Evolutionary conservation across 2,797 vertebrate genomes (phyloP).

Genomic region (Odontamblyopus rebecca): DNA sequence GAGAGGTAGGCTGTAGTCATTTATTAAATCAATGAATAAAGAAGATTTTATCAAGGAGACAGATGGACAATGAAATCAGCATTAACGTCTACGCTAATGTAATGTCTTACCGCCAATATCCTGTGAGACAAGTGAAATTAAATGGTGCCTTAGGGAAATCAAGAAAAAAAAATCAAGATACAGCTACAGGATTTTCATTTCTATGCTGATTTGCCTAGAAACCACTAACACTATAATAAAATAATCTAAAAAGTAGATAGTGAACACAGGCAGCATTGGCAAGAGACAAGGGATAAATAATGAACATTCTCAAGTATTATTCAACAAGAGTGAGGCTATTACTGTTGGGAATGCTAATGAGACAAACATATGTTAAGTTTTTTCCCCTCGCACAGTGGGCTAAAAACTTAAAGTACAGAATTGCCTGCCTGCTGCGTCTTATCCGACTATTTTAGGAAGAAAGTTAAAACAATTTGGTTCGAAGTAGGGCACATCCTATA

Average conservation of each 20-base stretch:
- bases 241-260: background rate
- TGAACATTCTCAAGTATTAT: background rate
- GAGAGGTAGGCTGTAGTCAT: background rate
- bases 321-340: background rate
- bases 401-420: background rate
- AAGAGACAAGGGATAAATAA: background rate
- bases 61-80: conserved; percentile 25
- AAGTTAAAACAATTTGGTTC: background rate
- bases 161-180: conserved; percentile 16
- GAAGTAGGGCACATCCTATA: background rate
- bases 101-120: conserved; percentile 18
- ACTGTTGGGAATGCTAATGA: conserved; percentile 11
- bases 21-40: conserved; percentile 22
- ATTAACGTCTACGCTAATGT: conserved; percentile 20
- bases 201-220: background rate
- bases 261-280: background rate
- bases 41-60: conserved; percentile 6
- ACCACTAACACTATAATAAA: background rate
- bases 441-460: conserved; percentile 5
- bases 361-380: conserved; percentile 16
- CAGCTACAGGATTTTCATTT: conserved; percentile 7
- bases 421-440: background rate
- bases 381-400: conserved; percentile 1
- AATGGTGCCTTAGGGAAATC: conserved; percentile 31
- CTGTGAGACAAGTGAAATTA: conserved; percentile 9